Percentiles rank a stretch among this genome's conserved stretches.
phyloP scores from a whole-genome alignment of 2,797 vertebrate genomes.

The Takifugu ocellatus region DNA sequence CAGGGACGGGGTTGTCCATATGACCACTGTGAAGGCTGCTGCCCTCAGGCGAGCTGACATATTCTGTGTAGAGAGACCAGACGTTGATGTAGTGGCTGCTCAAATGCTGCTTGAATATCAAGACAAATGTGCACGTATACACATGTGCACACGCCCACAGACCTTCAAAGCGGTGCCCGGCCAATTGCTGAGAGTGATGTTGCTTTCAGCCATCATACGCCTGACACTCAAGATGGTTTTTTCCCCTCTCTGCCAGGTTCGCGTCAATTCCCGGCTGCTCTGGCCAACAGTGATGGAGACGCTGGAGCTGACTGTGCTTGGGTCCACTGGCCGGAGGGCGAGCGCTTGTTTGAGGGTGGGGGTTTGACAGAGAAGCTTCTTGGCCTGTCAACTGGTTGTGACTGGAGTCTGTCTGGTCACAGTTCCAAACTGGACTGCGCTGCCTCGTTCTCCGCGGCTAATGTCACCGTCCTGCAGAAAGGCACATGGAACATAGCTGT shows the following conservation, averaged over 20 bases:
- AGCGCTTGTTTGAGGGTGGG: conserved; percentile 22
- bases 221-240: conserved; percentile 67
- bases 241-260: conserved; percentile 49
- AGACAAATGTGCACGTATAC: conserved; percentile 32
- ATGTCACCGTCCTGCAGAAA: conserved; percentile 64
- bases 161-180: conserved; percentile 35
- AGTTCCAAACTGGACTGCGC: conserved; percentile 68
- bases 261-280: conserved; percentile 71
- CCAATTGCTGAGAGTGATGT: conserved; percentile 75
- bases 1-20: conserved; percentile 78
- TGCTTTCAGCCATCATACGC: conserved; percentile 72
- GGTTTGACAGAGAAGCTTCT: conserved; percentile 23
- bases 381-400: conserved; percentile 75
- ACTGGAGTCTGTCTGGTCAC: conserved; percentile 67
- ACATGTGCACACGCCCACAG: conserved; percentile 16
- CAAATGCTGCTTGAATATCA: conserved; percentile 76
- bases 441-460: conserved; percentile 63
- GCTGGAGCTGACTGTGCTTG: conserved; percentile 61
- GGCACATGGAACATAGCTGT: conserved; percentile 50
- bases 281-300: conserved; percentile 61
- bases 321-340: conserved; percentile 66
- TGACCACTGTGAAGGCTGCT: conserved; percentile 76
- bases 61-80: conserved; percentile 76
- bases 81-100: conserved; percentile 76
- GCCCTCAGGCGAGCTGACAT: conserved; percentile 79